A percentile compares a stretch with the other conserved stretches of the same genome.
phyloP scores from a whole-genome alignment of 1,140 invertebrate species.

The Macrostomum lignano region DNA sequence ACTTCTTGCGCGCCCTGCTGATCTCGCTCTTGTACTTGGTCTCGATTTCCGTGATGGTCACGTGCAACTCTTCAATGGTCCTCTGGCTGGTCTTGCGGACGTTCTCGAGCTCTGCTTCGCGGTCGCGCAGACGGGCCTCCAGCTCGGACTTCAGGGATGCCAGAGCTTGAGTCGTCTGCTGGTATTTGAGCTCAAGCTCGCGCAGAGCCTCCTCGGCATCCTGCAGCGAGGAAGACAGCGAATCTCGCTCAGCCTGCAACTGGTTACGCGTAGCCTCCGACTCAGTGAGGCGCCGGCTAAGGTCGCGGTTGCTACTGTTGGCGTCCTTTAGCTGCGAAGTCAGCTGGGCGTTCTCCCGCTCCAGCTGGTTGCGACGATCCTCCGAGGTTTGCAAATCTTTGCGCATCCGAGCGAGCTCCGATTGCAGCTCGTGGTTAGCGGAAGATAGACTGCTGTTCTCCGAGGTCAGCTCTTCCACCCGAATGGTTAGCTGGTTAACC shows the following conservation, averaged over 20 bases:
- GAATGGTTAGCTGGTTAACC: slow-evolving; percentile 15
- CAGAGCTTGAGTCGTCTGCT: slow-evolving; percentile 21
- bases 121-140: slow-evolving; percentile 25
- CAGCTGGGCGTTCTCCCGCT: slow-evolving; percentile 20
- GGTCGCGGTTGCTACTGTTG: slow-evolving; percentile 18
- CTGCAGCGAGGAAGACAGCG: slow-evolving; percentile 16
- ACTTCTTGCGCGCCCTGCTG: slow-evolving; percentile 25
- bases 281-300: slow-evolving; percentile 20
- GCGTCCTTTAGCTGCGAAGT: slow-evolving; percentile 12
- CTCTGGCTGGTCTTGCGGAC: slow-evolving; percentile 20
- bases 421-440: slow-evolving; percentile 16
- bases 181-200: slow-evolving; percentile 21
- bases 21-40: slow-evolving; percentile 25
- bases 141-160: slow-evolving; percentile 20
- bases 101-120: slow-evolving; percentile 25
- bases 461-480: slow-evolving; percentile 15
- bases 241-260: slow-evolving; percentile 22
- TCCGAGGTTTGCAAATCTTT: no score
- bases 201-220: slow-evolving; percentile 23
- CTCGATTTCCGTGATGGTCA: slow-evolving; percentile 24
- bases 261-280: slow-evolving; percentile 14
- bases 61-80: slow-evolving; percentile 24
- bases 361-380: no score
- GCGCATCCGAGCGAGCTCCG: background rate
- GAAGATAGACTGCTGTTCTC: slow-evolving; percentile 14